A percentile compares a stretch with the other conserved stretches of the same genome.
Evolutionary conservation across 2,888 invertebrate genomes (phyloP).

Genomic region (Timandra comae): DNA sequence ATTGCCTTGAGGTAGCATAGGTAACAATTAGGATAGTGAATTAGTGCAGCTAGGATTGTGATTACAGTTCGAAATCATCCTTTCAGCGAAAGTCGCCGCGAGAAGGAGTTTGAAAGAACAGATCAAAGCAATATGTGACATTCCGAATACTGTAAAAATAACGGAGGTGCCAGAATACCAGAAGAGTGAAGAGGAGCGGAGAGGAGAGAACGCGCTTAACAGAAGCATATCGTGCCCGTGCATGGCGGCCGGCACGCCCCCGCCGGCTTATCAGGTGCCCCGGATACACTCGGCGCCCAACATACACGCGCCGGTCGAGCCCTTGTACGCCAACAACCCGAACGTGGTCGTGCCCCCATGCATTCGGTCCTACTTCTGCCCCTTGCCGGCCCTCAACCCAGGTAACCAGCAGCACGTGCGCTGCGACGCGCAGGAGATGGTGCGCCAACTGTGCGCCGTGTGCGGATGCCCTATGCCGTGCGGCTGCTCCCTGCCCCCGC

Average conservation of each 20-base stretch:
- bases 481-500: conserved; percentile 47
- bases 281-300: too few species aligned
- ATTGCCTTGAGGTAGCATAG: too few species aligned
- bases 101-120: not conserved
- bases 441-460: conserved; percentile 37
- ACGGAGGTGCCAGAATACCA: not conserved
- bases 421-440: too few species aligned
- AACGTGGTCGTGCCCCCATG: too few species aligned
- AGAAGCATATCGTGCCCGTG: not conserved
- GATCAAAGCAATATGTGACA: not conserved
- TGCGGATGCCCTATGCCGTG: conserved; percentile 31
- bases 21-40: too few species aligned
- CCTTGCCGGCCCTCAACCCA: too few species aligned
- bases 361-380: too few species aligned
- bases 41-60: too few species aligned
- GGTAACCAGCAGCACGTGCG: too few species aligned
- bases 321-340: too few species aligned
- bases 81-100: conserved; percentile 1
- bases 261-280: too few species aligned
- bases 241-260: not conserved
- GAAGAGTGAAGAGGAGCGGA: not conserved
- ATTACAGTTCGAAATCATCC: not conserved
- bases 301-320: too few species aligned
- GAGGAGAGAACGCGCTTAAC: not conserved
- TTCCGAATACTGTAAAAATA: not conserved